Base-by-base conservation (phyloP, 2,797 vertebrate species). In the Enteromius viviparus region DNA sequence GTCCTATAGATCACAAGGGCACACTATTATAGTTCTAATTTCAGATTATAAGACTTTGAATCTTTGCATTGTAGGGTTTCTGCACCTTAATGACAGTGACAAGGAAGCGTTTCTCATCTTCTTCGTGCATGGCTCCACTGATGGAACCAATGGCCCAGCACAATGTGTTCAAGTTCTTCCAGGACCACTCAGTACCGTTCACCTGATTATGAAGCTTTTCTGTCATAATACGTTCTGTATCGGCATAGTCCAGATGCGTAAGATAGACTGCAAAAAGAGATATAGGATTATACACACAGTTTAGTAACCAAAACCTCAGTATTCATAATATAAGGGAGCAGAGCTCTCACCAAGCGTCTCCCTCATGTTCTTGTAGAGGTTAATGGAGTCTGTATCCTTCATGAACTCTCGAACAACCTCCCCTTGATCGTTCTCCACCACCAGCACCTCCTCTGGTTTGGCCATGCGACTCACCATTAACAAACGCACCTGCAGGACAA, bases 391-490 rank as follows among this genome's bases (percentile, higher is more conserved):
- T 0, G 98, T 99, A 91, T 99, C 98, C 93, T 99, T 99, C 98
- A 99, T 99, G 91, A 99, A 99, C 93, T 99, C 98, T 87, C 98
- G 90, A 74, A 99, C 98, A 87, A 99, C 98, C 91, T 99, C 98
- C 69, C 98, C 98, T 90, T 99, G 98, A 91, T 99, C 98, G 26
- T 99, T 99, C 92, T 99, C 98, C 92, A 99, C 98, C 87, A 99
- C 98, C 85, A 99, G 90, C 15, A 99, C 98, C 91, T 99, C 98
- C 91, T 99, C 98, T 2, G 98, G 98, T 87, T 99, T 99, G 79
- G 98, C 98, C 98, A 99, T 99, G 37, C 98, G 96, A 89, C 97
- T 98, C n/a, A 99, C 97, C 98, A 99, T 99, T 79, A 99, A 93
- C 89, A 98, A 93, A 76, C 97, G 97, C 76, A 99, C 98, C 98